phyloP scores from a whole-genome alignment of 2,888 invertebrate species.

The Penaeus monodon region DNA sequence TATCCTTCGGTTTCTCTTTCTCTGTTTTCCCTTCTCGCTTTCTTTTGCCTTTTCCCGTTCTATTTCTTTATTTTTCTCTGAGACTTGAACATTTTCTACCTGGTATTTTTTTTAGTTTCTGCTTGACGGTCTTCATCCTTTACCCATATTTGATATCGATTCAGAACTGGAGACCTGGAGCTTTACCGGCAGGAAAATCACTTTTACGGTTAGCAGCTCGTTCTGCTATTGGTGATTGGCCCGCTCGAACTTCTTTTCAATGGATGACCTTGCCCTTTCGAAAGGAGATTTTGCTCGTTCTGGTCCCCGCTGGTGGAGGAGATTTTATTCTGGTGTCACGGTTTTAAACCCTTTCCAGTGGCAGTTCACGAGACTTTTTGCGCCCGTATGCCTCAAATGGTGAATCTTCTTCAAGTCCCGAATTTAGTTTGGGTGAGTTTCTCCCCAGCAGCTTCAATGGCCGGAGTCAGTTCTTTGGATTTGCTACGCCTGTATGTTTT shows the following conservation, averaged over 20 bases:
- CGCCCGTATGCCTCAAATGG: conserved; percentile 64
- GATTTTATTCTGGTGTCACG: conserved; percentile 36
- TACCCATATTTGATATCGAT: background rate
- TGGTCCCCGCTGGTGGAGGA: conserved; percentile 43
- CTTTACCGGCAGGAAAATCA: background rate
- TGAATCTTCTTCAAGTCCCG: conserved; percentile 61
- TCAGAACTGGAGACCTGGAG: background rate
- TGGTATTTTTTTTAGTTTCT: background rate
- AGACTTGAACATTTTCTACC: background rate
- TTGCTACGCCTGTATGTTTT: conserved; percentile 54
- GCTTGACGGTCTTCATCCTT: background rate
- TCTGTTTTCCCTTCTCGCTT: background rate
- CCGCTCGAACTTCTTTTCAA: conserved; percentile 57
- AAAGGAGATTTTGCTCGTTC: conserved; percentile 58
- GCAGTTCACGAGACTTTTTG: conserved; percentile 58
- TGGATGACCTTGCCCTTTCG: conserved; percentile 44
- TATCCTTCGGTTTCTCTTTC: background rate
- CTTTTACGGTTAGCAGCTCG: conserved; percentile 13
- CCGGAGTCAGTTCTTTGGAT: conserved; percentile 57
- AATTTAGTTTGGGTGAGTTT: conserved; percentile 57
- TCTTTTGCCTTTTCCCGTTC: background rate
- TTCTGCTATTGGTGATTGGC: conserved; percentile 40
- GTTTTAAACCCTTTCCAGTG: conserved; percentile 18
- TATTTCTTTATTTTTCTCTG: background rate
- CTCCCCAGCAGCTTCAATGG: conserved; percentile 62